phyloP scores from a whole-genome alignment of 2,888 invertebrate species.

The Brachypalpus laphriformis region DNA sequence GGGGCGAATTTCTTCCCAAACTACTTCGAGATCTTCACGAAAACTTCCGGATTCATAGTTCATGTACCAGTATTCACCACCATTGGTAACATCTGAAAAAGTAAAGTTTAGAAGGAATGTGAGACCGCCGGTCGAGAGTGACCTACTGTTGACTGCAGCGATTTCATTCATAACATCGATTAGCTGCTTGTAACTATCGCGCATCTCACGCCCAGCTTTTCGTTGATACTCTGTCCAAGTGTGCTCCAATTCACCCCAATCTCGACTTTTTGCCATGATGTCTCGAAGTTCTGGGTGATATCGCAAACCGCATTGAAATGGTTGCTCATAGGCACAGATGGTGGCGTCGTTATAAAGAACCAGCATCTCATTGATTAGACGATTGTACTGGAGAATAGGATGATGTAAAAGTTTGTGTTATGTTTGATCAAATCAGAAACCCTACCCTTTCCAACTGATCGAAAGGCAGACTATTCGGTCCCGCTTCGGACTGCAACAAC shows the following conservation, averaged over 20 bases:
- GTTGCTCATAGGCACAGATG: constrained; percentile 92
- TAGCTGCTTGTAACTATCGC: constrained; percentile 91
- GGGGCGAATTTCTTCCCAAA: constrained; percentile 93
- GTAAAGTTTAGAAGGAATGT: background rate
- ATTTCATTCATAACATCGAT: constrained; percentile 92
- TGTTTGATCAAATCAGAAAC: background rate
- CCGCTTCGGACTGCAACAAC: constrained; percentile 89
- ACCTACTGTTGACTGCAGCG: constrained; percentile 91
- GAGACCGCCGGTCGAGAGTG: background rate
- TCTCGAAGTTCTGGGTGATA: constrained; percentile 90
- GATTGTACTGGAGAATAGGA: constrained; percentile 88
- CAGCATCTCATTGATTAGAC: constrained; percentile 94
- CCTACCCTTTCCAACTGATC: constrained; percentile 92
- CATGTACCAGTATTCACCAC: constrained; percentile 94
- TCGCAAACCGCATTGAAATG: constrained; percentile 91
- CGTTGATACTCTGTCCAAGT: constrained; percentile 96
- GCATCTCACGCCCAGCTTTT: constrained; percentile 90
- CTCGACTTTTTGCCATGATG: constrained; percentile 91
- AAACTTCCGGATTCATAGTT: constrained; percentile 92
- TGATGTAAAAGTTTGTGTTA: background rate
- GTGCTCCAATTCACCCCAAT: constrained; percentile 94
- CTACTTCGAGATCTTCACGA: constrained; percentile 90
- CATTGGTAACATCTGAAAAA: constrained; percentile 91
- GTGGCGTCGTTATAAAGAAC: constrained; percentile 93
- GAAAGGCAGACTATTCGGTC: constrained; percentile 91